phyloP scores from a whole-genome alignment of 2,888 invertebrate genomes.

The Lingula anatina region DNA sequence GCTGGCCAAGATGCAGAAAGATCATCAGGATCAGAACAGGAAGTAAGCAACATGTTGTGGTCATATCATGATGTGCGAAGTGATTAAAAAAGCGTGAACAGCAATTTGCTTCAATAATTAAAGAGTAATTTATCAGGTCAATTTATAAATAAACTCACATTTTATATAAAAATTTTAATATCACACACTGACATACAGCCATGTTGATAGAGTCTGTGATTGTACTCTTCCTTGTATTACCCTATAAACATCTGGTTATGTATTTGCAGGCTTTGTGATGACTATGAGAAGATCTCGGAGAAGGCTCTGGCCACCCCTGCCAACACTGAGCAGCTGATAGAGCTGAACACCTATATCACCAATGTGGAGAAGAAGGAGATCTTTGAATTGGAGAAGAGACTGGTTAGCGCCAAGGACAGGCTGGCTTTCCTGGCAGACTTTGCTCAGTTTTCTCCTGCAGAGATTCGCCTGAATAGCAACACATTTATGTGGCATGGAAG shows the following conservation, averaged over 20 bases:
- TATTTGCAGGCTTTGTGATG: constrained; percentile 67
- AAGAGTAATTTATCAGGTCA: too few species aligned
- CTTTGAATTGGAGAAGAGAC: constrained; percentile 69
- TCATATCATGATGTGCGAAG: too few species aligned
- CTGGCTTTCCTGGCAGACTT: constrained; percentile 82
- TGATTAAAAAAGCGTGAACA: too few species aligned
- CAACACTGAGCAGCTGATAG: constrained; percentile 82
- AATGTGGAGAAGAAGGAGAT: constrained; percentile 69
- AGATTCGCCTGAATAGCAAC: constrained; percentile 83
- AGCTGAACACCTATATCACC: constrained; percentile 70
- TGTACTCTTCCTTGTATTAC: too few species aligned
- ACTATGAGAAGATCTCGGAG: constrained; percentile 75
- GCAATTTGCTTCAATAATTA: too few species aligned
- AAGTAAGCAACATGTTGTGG: constrained; percentile 60
- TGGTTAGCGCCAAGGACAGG: constrained; percentile 56
- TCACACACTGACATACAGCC: too few species aligned
- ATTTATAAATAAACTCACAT: too few species aligned
- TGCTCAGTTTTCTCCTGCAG: constrained; percentile 71
- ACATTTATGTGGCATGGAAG: constrained; percentile 83
- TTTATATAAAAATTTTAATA: too few species aligned
- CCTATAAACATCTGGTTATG: too few species aligned
- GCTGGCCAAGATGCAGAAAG: constrained; percentile 68
- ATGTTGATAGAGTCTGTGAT: too few species aligned
- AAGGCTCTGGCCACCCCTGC: constrained; percentile 73
- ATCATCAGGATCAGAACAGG: constrained; percentile 75